A percentile compares a stretch with the other conserved stretches of the same genome.
These are phyloP conservation scores for Mechanitis messenoides DNA, from an alignment of 2,888 invertebrate genomes.

Conservation along the genomic window DNA sequence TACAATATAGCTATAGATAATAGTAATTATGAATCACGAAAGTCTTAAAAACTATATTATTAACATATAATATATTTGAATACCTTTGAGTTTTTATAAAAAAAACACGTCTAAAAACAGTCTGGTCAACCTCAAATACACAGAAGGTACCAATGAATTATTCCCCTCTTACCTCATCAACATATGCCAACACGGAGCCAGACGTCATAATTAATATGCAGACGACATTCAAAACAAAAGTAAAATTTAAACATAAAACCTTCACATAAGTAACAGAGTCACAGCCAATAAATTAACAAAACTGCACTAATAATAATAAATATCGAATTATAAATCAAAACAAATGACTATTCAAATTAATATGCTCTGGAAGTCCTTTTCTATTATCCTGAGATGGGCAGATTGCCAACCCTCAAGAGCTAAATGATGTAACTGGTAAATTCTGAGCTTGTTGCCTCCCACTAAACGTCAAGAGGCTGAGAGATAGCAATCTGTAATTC, in stretches of 20 bases:
- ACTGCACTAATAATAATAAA: conserved; percentile 1
- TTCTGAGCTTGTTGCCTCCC: conserved; percentile 27
- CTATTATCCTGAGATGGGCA: conserved; percentile 26
- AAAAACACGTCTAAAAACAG: too few relatives aligned
- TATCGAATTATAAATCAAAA: conserved; percentile 1
- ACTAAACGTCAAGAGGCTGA: conserved; percentile 20
- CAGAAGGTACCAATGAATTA: too few relatives aligned
- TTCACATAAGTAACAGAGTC: not conserved
- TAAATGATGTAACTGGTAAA: conserved; percentile 25
- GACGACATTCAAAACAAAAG: too few relatives aligned
- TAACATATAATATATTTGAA: too few relatives aligned
- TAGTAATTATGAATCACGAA: too few relatives aligned
- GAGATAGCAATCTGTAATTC: conserved; percentile 23
- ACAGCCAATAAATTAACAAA: not conserved
- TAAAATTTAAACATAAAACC: too few relatives aligned
- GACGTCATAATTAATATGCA: too few relatives aligned
- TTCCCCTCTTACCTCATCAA: too few relatives aligned
- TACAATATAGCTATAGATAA: too few relatives aligned
- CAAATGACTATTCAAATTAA: conserved; percentile 15
- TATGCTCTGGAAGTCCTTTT: conserved; percentile 22
- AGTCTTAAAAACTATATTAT: too few relatives aligned
- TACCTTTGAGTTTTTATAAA: not conserved
- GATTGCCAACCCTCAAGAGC: conserved; percentile 23
- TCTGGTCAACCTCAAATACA: too few relatives aligned
- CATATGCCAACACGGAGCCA: too few relatives aligned